Evolutionary conservation across 2,888 invertebrate species (phyloP).

Genomic region (Herminia tarsipennalis): DNA sequence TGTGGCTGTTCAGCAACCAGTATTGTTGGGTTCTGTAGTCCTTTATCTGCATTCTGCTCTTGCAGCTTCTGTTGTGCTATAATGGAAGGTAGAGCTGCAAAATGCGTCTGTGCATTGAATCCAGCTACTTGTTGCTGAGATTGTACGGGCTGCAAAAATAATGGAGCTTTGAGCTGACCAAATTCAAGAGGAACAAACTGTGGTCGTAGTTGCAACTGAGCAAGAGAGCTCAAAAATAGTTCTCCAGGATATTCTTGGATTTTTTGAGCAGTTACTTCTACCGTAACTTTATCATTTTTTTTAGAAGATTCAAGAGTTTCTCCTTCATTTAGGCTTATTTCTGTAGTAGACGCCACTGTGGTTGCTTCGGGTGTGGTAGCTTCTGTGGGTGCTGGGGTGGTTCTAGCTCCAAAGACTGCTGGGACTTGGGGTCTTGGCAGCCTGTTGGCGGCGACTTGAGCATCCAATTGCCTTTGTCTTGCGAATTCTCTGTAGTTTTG

Average conservation of each 20-base stretch:
- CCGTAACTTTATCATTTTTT: constrained; percentile 59
- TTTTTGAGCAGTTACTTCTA: constrained; percentile 75
- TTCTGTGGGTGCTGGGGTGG: constrained; percentile 52
- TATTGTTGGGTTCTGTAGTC: constrained; percentile 51
- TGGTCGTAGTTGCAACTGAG: constrained; percentile 69
- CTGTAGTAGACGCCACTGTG: constrained; percentile 61
- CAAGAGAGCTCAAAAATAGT: constrained; percentile 67
- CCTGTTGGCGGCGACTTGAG: constrained; percentile 48
- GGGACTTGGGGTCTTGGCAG: constrained; percentile 59
- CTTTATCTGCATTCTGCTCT: constrained; percentile 45
- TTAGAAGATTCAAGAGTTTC: constrained; percentile 58
- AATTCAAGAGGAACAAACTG: constrained; percentile 61
- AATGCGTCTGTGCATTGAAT: constrained; percentile 70
- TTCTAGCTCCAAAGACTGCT: constrained; percentile 60
- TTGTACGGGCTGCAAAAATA: constrained; percentile 55
- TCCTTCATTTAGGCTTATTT: constrained; percentile 61
- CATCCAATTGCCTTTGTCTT: constrained; percentile 68
- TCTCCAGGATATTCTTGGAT: constrained; percentile 76
- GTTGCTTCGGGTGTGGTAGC: constrained; percentile 52
- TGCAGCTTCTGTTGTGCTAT: constrained; percentile 68
- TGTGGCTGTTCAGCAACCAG: constrained; percentile 51
- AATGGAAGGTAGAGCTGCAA: constrained; percentile 71
- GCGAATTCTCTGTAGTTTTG: constrained; percentile 67
- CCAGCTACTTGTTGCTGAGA: constrained; percentile 61
- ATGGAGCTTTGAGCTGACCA: constrained; percentile 58